Conservation (phyloP, 2,797 vertebrate genomes). For the Catamblyrhynchus diadema region DNA sequence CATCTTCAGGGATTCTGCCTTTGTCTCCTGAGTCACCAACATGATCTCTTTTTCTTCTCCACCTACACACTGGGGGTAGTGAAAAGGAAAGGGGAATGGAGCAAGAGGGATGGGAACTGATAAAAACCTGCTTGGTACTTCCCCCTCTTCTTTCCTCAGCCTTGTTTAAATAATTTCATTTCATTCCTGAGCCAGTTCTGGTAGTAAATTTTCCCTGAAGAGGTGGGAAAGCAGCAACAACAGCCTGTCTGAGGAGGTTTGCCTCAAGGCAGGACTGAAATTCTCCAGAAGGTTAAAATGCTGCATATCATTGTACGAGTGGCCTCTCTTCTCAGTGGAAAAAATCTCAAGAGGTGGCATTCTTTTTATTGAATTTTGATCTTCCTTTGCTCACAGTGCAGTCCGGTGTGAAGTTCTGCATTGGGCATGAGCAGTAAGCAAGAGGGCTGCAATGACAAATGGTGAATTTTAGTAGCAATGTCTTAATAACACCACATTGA, state of each 20-base stretch:
- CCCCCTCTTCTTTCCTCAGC: neutral
- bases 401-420: neutral
- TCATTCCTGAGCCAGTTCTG: neutral
- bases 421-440: neutral
- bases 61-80: neutral
- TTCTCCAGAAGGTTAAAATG: neutral
- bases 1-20: neutral
- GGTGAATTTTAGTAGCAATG: neutral
- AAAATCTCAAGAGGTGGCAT: neutral
- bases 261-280: neutral
- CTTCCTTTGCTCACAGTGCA: neutral
- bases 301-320: rapidly evolving
- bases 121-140: neutral
- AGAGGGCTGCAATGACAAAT: neutral
- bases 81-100: neutral
- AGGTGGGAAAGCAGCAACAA: neutral
- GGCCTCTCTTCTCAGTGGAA: neutral
- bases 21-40: neutral
- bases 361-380: neutral
- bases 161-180: neutral
- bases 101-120: neutral
- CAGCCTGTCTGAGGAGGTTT: neutral
- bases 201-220: neutral
- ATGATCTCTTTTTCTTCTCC: neutral
- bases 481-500: slow-evolving; percentile 39